Evolutionary conservation across 2,113 vertebrate species (phyloP), one percentile per base, ranked within the genome.

Genomic region (Hymenochirus boettgeri): DNA sequence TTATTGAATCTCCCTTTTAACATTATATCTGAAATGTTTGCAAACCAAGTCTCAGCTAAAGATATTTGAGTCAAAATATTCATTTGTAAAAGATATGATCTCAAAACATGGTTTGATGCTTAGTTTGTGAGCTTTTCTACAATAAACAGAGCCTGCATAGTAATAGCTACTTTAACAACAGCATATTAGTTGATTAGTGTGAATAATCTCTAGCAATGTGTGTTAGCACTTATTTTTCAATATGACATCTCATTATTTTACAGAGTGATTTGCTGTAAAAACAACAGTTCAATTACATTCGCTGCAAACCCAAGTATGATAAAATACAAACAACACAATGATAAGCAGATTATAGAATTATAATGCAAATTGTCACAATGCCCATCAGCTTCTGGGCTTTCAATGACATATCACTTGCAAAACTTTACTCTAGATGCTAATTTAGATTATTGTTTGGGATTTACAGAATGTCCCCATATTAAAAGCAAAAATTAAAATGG

Each of bases 221-320:
- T 76, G 81, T 69, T 63, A 74, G 55, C 69, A 74, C 69, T 76
- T 70, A 77, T 71, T 57, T 70, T 82, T 75, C 74, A 77, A 66
- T 72, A 71, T 79, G 77, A 75, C 76, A 80, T 73, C 73, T 88
- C 77, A 84, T 86, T 88, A 88, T 80, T 85, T 82, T 87, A 76
- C 80, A 64, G 50, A 80, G 79, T 82, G 77, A 85, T 86, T 82
- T 81, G 75, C 73, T 72, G 62, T 61, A 71, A 79, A 80, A 82
- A 57, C 45, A 63, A 10, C 27, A 48, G 42, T 48, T 65, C 53
- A 57, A 65, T 57, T 65, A 65, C 57, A 24, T 57, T 50, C 21
- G 33, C 25, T 57, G 53, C 53, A 65, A 57, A 57, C 62, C 47
- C 27, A 10, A 19, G 48, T 31, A 53, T 47, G 51, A 65, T 24